Evolutionary conservation across 2,888 invertebrate species (phyloP).

Genomic region (Macrophya annulata): DNA sequence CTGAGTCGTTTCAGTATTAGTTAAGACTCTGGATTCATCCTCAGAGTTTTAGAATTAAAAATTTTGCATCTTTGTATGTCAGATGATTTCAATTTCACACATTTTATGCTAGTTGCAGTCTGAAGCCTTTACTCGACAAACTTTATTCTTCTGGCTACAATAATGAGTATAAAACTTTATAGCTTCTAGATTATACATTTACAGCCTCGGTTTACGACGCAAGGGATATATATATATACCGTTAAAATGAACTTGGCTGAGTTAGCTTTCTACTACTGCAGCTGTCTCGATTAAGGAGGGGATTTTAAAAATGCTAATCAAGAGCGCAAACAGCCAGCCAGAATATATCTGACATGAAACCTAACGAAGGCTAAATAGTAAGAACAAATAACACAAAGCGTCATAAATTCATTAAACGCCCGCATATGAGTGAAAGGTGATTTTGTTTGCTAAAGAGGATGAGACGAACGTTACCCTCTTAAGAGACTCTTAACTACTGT

Average conservation of each 20-base stretch:
- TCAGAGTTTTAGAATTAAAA: background rate
- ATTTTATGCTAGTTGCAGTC: background rate
- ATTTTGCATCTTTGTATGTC: background rate
- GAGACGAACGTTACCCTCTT: constrained; percentile 11
- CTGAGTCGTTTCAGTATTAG: constrained; percentile 8
- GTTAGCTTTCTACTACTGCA: constrained; percentile 40
- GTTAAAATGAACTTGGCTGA: constrained; percentile 31
- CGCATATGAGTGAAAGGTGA: constrained; percentile 60
- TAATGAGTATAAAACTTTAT: constrained; percentile 14
- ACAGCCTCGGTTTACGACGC: constrained; percentile 14
- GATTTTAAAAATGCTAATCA: constrained; percentile 51
- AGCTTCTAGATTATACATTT: constrained; percentile 42
- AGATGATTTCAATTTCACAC: background rate
- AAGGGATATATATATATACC: background rate
- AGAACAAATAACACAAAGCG: constrained; percentile 60
- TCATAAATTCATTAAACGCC: constrained; percentile 67
- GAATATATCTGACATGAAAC: constrained; percentile 59
- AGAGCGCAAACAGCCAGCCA: constrained; percentile 43
- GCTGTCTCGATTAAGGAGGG: constrained; percentile 9
- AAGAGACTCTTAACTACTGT: constrained; percentile 29
- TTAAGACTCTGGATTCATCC: background rate
- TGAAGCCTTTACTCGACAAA: background rate
- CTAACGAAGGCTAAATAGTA: constrained; percentile 62
- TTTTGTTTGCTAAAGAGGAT: constrained; percentile 54
- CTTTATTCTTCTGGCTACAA: background rate